Conservation (phyloP, 2,113 vertebrate genomes). For the Dicentrarchus labrax region DNA sequence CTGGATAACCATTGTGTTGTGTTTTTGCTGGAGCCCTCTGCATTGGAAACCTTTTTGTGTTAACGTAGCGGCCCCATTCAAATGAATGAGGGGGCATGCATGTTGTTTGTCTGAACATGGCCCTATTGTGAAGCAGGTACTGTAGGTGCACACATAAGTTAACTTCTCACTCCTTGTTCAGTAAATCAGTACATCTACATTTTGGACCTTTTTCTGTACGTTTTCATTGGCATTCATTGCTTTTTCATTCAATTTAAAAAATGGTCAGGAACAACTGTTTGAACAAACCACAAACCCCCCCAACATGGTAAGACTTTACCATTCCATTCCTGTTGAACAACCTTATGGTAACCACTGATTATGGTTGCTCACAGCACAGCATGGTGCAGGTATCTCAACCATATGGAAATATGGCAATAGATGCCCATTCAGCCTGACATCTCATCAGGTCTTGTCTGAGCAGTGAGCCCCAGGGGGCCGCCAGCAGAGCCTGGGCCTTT, state of each 20-base stretch:
- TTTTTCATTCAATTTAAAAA: neutral
- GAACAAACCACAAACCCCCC: neutral
- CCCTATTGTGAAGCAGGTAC: neutral
- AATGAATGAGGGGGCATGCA: neutral
- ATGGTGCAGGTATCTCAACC: constrained; percentile 35
- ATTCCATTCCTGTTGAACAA: constrained; percentile 1
- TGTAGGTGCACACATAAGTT: neutral
- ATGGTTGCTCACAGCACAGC: constrained; percentile 34
- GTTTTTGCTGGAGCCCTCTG: neutral
- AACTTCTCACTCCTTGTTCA: neutral
- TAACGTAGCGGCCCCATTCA: neutral
- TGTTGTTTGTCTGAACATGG: neutral
- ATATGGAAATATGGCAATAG: constrained; percentile 52
- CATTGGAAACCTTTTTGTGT: neutral
- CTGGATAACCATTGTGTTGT: neutral
- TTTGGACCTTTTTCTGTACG: neutral
- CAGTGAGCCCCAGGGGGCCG: constrained; percentile 52
- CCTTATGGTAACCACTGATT: constrained; percentile 32
- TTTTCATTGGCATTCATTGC: neutral
- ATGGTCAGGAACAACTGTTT: neutral
- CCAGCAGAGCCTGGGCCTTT: constrained; percentile 62
- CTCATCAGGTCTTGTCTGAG: constrained; percentile 69
- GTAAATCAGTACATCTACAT: neutral
- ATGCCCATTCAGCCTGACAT: constrained; percentile 67
- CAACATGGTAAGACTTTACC: constrained; percentile 5